phyloP scores from a whole-genome alignment of 1,140 invertebrate genomes.

The Megathymus violae region DNA sequence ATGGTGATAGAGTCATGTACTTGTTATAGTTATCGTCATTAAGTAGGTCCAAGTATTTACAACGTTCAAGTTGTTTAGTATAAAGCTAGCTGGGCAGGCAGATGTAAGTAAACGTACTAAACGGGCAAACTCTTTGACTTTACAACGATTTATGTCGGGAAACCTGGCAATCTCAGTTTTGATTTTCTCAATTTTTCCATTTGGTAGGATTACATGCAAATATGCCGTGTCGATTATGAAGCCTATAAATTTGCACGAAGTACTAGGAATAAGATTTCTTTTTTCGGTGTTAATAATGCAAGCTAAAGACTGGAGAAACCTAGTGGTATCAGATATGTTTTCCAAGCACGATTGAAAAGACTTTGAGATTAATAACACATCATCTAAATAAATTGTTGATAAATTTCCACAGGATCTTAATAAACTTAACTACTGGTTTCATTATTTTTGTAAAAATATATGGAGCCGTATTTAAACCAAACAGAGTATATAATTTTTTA shows the following conservation, averaged over 20 bases:
- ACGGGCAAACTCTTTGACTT: neutral
- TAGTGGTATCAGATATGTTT: neutral
- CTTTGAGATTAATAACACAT: neutral
- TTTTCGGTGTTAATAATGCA: conserved; percentile 27
- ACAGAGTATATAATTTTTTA: conserved; percentile 39
- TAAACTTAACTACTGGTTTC: conserved; percentile 32
- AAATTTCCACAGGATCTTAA: conserved; percentile 21
- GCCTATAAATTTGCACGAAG: conserved; percentile 12
- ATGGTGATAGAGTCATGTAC: neutral
- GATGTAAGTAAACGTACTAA: conserved; percentile 5
- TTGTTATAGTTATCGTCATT: neutral
- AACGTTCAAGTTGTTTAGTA: conserved; percentile 4
- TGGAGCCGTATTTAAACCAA: conserved; percentile 39
- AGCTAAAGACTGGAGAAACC: neutral
- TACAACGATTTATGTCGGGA: conserved; percentile 21
- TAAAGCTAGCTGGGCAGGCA: conserved; percentile 6
- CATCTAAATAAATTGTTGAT: conserved; percentile 21
- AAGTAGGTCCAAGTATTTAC: conserved; percentile 6
- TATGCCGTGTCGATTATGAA: conserved; percentile 17
- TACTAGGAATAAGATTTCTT: conserved; percentile 1
- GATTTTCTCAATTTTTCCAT: neutral
- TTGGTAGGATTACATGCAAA: neutral
- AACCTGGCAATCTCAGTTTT: neutral
- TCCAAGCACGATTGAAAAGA: neutral
- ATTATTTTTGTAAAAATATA: conserved; percentile 44